Evolutionary conservation across 2,888 invertebrate species (phyloP).

Genomic region (Phaedon cochleariae): DNA sequence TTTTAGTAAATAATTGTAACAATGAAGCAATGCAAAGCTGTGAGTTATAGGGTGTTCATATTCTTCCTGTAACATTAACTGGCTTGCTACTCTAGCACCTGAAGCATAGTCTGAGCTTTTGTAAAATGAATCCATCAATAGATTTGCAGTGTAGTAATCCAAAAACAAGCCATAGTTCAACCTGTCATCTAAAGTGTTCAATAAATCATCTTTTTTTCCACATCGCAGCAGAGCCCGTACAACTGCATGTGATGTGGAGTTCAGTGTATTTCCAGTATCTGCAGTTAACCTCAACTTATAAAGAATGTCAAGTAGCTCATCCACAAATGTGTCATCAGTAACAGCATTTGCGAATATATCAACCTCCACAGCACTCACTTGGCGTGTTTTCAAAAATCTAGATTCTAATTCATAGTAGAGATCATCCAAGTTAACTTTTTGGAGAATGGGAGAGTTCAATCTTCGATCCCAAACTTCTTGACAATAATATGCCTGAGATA

Average conservation of each 20-base stretch:
- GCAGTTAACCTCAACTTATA: slow-evolving; percentile 77
- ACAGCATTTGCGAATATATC: slow-evolving; percentile 82
- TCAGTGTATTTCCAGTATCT: slow-evolving; percentile 74
- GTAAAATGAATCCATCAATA: slow-evolving; percentile 82
- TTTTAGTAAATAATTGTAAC: slow-evolving; percentile 73
- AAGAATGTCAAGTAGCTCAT: slow-evolving; percentile 78
- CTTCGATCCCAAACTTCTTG: slow-evolving; percentile 75
- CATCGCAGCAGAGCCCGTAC: slow-evolving; percentile 69
- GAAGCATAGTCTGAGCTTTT: slow-evolving; percentile 71
- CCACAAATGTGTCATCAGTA: slow-evolving; percentile 67
- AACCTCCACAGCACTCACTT: slow-evolving; percentile 80
- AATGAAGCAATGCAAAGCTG: slow-evolving; percentile 76
- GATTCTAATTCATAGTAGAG: slow-evolving; percentile 77
- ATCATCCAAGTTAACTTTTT: slow-evolving; percentile 70
- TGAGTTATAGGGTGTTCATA: slow-evolving; percentile 75
- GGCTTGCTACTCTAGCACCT: slow-evolving; percentile 80
- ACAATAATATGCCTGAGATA: slow-evolving; percentile 79
- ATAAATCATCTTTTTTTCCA: slow-evolving; percentile 70
- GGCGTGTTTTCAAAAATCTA: slow-evolving; percentile 69
- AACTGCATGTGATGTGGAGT: slow-evolving; percentile 86
- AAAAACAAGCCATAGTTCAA: slow-evolving; percentile 90
- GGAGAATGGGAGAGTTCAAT: slow-evolving; percentile 68
- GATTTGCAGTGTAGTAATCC: slow-evolving; percentile 80
- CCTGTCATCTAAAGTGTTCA: slow-evolving; percentile 80
- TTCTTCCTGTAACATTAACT: slow-evolving; percentile 92